Evolutionary conservation across 2,113 vertebrate species (phyloP).

Genomic region (Etia nguti): DNA sequence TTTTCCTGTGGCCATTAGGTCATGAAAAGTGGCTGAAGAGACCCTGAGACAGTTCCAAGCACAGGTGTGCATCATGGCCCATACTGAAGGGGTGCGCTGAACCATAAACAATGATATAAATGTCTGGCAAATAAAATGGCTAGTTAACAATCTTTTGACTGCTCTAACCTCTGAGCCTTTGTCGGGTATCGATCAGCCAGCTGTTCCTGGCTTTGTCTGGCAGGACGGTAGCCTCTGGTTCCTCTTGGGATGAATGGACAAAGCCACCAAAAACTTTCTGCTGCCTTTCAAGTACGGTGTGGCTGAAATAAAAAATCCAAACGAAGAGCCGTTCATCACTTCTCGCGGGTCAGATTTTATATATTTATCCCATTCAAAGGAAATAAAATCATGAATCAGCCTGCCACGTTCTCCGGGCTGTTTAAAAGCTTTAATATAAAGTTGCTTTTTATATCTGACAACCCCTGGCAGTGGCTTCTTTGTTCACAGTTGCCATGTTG

Average conservation of each 20-base stretch:
- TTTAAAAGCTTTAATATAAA: conserved; percentile 28
- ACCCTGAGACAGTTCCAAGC: conserved; percentile 60
- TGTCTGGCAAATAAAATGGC: conserved; percentile 80
- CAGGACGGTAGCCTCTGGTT: conserved; percentile 61
- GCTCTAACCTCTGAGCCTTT: conserved; percentile 77
- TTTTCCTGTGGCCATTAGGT: conserved; percentile 21
- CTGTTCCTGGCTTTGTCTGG: conserved; percentile 72
- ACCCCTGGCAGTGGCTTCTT: background rate
- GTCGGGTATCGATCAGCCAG: conserved; percentile 78
- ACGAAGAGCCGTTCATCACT: background rate
- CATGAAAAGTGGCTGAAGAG: conserved; percentile 44
- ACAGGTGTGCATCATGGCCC: conserved; percentile 72
- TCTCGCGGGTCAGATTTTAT: background rate
- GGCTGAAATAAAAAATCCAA: background rate
- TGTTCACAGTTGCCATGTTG: conserved; percentile 28
- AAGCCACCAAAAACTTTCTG: conserved; percentile 28
- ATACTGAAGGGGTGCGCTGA: conserved; percentile 65
- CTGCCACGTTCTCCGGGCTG: background rate
- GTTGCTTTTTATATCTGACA: conserved; percentile 22
- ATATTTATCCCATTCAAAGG: background rate
- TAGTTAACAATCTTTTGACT: conserved; percentile 83
- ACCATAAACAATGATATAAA: conserved; percentile 81
- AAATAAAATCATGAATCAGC: background rate
- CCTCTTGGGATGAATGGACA: conserved; percentile 56
- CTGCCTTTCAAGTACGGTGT: conserved; percentile 17